Base-by-base conservation (phyloP, 1,140 invertebrate genomes). In the Daktulosphaira vitifoliae region DNA sequence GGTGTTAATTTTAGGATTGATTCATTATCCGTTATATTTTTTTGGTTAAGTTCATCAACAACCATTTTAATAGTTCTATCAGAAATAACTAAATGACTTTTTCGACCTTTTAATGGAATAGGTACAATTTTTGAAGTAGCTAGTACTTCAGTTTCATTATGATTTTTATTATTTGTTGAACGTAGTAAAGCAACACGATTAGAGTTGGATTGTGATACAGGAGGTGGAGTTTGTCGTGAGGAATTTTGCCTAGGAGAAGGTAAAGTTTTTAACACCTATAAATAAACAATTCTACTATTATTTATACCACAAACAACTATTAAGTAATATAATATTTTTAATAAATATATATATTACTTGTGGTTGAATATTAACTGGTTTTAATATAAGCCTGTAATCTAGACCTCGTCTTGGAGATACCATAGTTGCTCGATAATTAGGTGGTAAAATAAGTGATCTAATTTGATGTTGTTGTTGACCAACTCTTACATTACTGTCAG, bases 311-410 rank as follows among this genome's bases (percentile, higher is more conserved):
- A 38, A 38, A 13, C 11, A 39, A 39, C 23, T 9, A n/a, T n/a
- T n/a, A n/a, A n/a, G 39, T 54, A 39, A 37, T 23, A 44, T 1
- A 59, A 16, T 33, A 9, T 22, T 44, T 59, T 26, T 44, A 4
- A 54, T 38, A 22, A 11, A 23, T 38, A 0, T 26, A 16, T 59
- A 1, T n/a, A 2, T 59, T 29, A 26, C 15, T 26, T 25, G 38
- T 11, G 39, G 25, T 44, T 26, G 53, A 22, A 48, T 22, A 46
- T 62, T 62, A 39, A 62, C 56, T 33, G 42, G 26, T 48, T 62
- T 62, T 33, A 62, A 20, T 20, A 62, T 20, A n/a, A 62, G 23
- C 29, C 42, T 62, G 20, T 62, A 62, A 48, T 62, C 56, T 13
- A 33, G 22, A 29, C 54, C 25, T 46, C 6, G 42, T 15, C 16